phyloP scores from a whole-genome alignment of 2,797 vertebrate genomes.

The Rachycentron canadum region DNA sequence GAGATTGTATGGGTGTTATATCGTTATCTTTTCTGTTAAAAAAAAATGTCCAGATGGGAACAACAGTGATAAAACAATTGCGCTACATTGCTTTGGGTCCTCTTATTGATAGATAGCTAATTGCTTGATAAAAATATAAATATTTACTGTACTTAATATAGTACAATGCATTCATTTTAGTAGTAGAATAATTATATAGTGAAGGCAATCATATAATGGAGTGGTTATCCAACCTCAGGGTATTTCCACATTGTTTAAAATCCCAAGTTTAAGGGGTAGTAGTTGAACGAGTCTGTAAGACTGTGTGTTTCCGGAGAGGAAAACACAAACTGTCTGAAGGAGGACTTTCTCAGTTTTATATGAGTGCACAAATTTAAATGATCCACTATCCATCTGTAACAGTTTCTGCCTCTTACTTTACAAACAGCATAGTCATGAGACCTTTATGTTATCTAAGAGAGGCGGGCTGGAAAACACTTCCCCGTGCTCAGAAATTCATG shows the following conservation, averaged over 20 bases:
- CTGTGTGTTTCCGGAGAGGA: constrained; percentile 32
- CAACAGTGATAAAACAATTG: background rate
- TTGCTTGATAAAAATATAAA: constrained; percentile 9
- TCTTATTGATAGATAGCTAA: constrained; percentile 11
- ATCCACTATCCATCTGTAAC: constrained; percentile 29
- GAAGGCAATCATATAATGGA: constrained; percentile 34
- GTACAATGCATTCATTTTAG: background rate
- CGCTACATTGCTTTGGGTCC: background rate
- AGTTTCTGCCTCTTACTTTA: constrained; percentile 47
- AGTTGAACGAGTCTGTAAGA: constrained; percentile 18
- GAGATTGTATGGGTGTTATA: constrained; percentile 24
- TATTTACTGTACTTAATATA: background rate
- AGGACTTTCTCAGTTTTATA: constrained; percentile 40
- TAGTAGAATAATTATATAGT: constrained; percentile 39
- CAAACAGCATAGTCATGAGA: constrained; percentile 56
- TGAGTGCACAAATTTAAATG: constrained; percentile 44
- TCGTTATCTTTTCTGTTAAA: background rate
- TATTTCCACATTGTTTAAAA: constrained; percentile 37
- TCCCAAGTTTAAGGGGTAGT: constrained; percentile 16
- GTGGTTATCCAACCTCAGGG: constrained; percentile 16
- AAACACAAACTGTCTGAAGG: constrained; percentile 36
- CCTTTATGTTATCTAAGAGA: constrained; percentile 55
- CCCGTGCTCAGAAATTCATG: constrained; percentile 44
- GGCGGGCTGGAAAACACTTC: constrained; percentile 35
- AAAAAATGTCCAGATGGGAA: background rate